A percentile compares a stretch with the other conserved stretches of the same genome.
Conservation (phyloP, 2,888 invertebrate genomes). For the Tineola bisselliella region DNA sequence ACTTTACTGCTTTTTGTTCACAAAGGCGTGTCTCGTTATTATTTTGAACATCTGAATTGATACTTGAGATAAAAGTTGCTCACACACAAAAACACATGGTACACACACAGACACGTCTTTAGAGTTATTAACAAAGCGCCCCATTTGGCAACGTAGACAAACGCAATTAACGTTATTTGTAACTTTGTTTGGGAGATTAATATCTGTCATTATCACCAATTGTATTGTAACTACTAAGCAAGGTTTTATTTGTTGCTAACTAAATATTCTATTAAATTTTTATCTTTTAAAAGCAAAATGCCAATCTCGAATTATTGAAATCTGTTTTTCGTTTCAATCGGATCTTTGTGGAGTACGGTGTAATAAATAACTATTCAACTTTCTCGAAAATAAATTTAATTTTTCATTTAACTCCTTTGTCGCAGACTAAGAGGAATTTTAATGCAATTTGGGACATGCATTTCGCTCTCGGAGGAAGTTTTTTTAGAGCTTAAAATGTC, state of each 20-base stretch:
- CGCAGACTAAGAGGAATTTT: conserved; percentile 41
- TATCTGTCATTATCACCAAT: neutral
- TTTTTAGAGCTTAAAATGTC: conserved; percentile 14
- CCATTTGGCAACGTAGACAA: neutral
- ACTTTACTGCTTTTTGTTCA: too few species aligned
- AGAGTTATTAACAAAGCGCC: neutral
- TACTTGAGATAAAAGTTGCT: too few species aligned
- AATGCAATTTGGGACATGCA: conserved; percentile 44
- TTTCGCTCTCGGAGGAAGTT: conserved; percentile 19
- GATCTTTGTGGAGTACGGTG: neutral
- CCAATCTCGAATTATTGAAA: neutral
- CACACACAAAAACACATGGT: too few species aligned
- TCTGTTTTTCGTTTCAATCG: neutral
- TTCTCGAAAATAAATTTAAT: conserved; percentile 24
- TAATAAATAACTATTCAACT: neutral
- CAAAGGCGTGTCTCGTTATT: too few species aligned
- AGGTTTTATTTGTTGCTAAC: too few species aligned
- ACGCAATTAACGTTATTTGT: neutral
- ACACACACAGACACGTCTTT: neutral
- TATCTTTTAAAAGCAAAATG: neutral
- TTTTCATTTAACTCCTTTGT: conserved; percentile 32
- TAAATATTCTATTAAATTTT: too few species aligned
- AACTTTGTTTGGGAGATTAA: neutral
- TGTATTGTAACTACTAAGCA: neutral
- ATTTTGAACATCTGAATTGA: too few species aligned